phyloP scores from a whole-genome alignment of 2,113 vertebrate species.

The Amblyopsis rosae region DNA sequence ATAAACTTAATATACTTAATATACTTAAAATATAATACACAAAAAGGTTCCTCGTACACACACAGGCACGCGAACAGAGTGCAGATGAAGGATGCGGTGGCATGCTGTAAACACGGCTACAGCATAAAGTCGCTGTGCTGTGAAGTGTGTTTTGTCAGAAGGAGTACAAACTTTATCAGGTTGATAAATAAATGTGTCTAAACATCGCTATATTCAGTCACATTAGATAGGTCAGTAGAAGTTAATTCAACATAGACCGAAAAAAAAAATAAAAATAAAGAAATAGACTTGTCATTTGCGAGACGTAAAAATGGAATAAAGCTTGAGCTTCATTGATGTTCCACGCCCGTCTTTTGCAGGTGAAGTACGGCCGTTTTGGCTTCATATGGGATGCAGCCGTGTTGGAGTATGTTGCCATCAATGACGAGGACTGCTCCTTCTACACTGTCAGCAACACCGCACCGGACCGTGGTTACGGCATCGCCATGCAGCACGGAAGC shows the following conservation, averaged over 20 bases:
- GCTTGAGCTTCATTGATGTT: no score
- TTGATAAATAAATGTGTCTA: no score
- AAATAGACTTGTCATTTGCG: no score
- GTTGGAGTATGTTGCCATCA: conserved; percentile 94
- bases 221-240: no score
- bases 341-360: conserved; percentile 71
- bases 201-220: no score
- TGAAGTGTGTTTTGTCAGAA: conserved; percentile 22
- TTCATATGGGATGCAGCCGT: conserved; percentile 98
- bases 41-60: not conserved
- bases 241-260: no score
- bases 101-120: conserved; percentile 4
- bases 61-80: conserved; percentile 11
- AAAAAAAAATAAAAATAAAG: no score
- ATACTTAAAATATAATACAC: no score
- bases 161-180: no score
- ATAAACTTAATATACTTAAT: no score
- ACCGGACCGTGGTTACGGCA: conserved; percentile 93
- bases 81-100: conserved; percentile 17
- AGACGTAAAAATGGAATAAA: no score
- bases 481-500: conserved; percentile 96
- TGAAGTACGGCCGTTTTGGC: conserved; percentile 93
- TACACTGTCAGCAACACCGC: conserved; percentile 88
- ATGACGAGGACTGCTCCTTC: conserved; percentile 94
- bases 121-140: conserved; percentile 19